Percentiles rank a stretch among this genome's conserved stretches.
Evolutionary conservation across 2,888 invertebrate species (phyloP).

Genomic region (Elysia crispata): DNA sequence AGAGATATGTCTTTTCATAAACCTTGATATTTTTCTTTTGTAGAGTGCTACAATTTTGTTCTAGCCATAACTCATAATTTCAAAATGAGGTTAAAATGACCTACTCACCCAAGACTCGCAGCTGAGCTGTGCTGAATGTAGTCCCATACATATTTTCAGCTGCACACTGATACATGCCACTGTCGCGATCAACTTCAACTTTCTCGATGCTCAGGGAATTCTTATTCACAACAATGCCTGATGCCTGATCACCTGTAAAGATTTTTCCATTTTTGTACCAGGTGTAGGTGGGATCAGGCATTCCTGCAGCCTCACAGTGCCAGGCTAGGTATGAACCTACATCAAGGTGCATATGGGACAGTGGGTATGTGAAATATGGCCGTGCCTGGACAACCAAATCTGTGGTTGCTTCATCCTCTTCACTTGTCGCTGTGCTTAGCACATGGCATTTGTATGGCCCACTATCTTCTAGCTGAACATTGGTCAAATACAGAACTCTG

Average conservation of each 20-base stretch:
- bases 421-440: slow-evolving; percentile 46
- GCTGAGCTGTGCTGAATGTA: slow-evolving; percentile 91
- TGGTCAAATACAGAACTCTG: slow-evolving; percentile 89
- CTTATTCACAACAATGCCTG: slow-evolving; percentile 52
- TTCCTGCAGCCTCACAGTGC: slow-evolving; percentile 71
- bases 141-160: slow-evolving; percentile 87
- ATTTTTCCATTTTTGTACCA: slow-evolving; percentile 70
- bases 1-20: no score
- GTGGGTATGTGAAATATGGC: slow-evolving; percentile 70
- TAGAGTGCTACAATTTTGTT: no score
- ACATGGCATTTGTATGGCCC: slow-evolving; percentile 94
- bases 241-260: slow-evolving; percentile 82
- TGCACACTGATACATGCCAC: slow-evolving; percentile 96
- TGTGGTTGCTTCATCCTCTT: slow-evolving; percentile 43
- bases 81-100: no score
- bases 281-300: slow-evolving; percentile 62
- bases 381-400: slow-evolving; percentile 55
- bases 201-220: slow-evolving; percentile 63
- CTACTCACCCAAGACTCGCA: slow-evolving; percentile 88
- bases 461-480: slow-evolving; percentile 93
- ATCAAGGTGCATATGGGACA: slow-evolving; percentile 71
- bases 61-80: no score
- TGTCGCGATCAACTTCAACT: slow-evolving; percentile 81
- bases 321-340: slow-evolving; percentile 65
- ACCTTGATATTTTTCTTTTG: no score